Conservation (phyloP, 2,797 vertebrate genomes). For the Pagetopsis macropterus region DNA sequence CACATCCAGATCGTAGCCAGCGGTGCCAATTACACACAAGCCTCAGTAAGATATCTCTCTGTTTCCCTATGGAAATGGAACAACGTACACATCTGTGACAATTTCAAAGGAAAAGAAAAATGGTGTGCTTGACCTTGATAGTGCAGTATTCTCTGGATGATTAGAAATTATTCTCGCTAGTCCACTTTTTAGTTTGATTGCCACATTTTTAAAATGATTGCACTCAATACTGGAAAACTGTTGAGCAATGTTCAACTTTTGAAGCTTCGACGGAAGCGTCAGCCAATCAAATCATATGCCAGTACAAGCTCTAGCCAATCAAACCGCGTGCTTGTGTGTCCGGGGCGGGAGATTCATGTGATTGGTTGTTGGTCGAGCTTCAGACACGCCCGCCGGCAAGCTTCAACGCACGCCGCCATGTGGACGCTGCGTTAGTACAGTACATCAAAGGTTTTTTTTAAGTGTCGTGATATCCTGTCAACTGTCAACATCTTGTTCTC, state of each 20-base stretch:
- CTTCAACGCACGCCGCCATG: too few species aligned
- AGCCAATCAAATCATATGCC: too few species aligned
- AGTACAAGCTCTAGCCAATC: too few species aligned
- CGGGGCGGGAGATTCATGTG: too few species aligned
- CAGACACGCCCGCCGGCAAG: too few species aligned
- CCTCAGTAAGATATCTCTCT: slow-evolving; percentile 25
- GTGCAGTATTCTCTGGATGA: not conserved
- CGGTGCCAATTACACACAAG: slow-evolving; percentile 55
- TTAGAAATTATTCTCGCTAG: not conserved
- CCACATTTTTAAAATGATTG: not conserved
- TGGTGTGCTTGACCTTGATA: slow-evolving; percentile 26
- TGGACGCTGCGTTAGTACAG: not conserved
- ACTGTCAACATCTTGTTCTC: not conserved
- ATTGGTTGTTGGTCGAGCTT: too few species aligned
- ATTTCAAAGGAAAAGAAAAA: slow-evolving; percentile 19
- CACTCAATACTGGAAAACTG: not conserved
- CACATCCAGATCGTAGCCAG: slow-evolving; percentile 56
- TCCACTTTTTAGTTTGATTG: not conserved
- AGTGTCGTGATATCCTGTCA: not conserved
- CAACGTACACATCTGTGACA: slow-evolving; percentile 3
- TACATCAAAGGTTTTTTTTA: not conserved
- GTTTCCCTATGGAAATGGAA: slow-evolving; percentile 30
- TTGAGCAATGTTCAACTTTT: too few species aligned
- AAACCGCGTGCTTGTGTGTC: too few species aligned
- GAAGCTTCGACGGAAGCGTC: too few species aligned